Base-by-base conservation (phyloP, 2,797 vertebrate genomes). In the Alfaro cultratus region DNA sequence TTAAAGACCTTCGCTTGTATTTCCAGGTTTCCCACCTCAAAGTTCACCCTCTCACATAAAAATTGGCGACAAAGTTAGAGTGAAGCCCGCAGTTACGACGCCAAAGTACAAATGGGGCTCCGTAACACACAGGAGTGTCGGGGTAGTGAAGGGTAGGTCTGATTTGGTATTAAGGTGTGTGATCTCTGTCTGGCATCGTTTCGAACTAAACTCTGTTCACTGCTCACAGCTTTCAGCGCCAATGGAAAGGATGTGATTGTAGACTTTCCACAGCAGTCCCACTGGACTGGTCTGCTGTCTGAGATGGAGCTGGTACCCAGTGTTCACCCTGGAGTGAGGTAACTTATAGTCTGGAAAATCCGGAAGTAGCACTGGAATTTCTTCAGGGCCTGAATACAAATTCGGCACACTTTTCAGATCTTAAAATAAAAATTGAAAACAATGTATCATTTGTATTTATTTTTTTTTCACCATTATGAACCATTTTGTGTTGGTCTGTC, bases 71-170 rank as follows among this genome's bases (percentile, higher is more conserved):
- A 99, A 99, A 96, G 98, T 99, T 16, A 95, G 97, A 29, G 98
- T 99, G 75, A 99, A 99, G 85, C 96, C 96, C 62, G 95, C 97
- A 0, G 96, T 99, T 80, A 98, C 97, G 8, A 99, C 98, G 0
- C 98, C 98, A 21, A 99, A 99, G 83, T 99, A 99, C 92, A 99
- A 99, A 74, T 99, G 99, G 99, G 99, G 99, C 64, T 99, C 98
- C 0, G 98, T 99, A 76, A 99, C 98, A 79, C 98, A 99, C 90
- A 95, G 98, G 43, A 99, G 99, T 36, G 97, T 99, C 23, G 99
- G 99, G 8, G 96, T 99, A 45, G 98, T 99, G 26, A 99, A 99
- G 97, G 99, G 99, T 96, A 78, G 87, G 60, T 1, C 7, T 4
- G 41, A 10, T 68, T n/a, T 57, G 45, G 45, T 18, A 62, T 16